Base-by-base conservation (phyloP, 2,113 vertebrate genomes). In the Oxyruncus cristatus region DNA sequence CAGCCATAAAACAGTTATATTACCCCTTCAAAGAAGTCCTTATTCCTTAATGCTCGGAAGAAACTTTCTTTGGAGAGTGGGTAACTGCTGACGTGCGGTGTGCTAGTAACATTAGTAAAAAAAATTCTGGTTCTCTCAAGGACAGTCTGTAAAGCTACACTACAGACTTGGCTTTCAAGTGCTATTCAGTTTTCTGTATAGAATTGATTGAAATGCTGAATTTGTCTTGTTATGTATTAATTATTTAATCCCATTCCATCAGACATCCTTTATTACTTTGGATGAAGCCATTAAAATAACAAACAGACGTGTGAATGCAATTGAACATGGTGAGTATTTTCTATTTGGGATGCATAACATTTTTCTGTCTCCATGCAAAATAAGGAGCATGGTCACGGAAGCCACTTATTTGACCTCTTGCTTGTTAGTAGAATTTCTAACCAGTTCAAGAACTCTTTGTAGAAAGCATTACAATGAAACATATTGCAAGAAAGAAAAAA, bases 211-310 rank as follows among this genome's bases (percentile, higher is more conserved):
- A 93, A 78, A 58, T 35, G 44, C 41, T 53, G 30, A 42, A 39
- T 83, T 74, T 80, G 23, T 53, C 41, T n/a, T 95, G 30, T 42
- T 90, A 63, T 63, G 4, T 72, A 37, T 78, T 75, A 95, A 62
- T 79, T 68, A 84, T 93, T 86, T 96, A 84, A 91, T 95, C 37
- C 88, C 5, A 46, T 97, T 95, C 95, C 63, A 75, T 82, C 93
- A 99, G 99, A 99, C 99, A 50, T 99, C 99, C 78, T 99, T 99
- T 92, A 98, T 99, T 93, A 99, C 99, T 47, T 96, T 99, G 98
- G 99, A 99, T 94, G 99, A 99, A 98, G 99, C 99, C 85, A 99
- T 99, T 92, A 99, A 99, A 98, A 99, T 99, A 95, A 99, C 99
- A 53, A 99, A 99, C 97, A 98, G 99, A 66, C 99, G 99, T 72